These are phyloP conservation scores for Sthenelais limicola DNA, from an alignment of 2,888 invertebrate species.

Conservation along the genomic window DNA sequence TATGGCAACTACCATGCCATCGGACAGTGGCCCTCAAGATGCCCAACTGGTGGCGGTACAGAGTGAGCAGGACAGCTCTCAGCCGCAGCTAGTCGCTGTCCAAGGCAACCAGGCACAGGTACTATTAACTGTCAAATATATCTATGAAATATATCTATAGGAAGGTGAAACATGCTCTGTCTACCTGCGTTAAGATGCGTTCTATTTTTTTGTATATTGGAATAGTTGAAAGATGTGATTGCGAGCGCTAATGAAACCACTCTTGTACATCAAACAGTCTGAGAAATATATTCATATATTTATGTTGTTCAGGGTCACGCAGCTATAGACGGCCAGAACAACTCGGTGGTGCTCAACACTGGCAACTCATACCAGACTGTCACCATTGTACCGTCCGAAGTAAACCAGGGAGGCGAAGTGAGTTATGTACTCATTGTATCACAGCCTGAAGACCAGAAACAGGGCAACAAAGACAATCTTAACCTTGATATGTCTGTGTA, in stretches of 20 bases:
- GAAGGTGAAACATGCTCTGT: no score
- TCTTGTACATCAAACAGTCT: no score
- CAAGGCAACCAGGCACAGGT: constrained; percentile 42
- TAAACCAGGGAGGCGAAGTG: constrained; percentile 84
- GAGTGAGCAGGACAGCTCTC: constrained; percentile 60
- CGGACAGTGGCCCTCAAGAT: constrained; percentile 31
- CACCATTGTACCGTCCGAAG: constrained; percentile 86
- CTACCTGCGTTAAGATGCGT: no score
- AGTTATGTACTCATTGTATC: constrained; percentile 89
- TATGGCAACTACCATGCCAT: constrained; percentile 52
- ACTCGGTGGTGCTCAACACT: constrained; percentile 65
- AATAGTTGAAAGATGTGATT: no score
- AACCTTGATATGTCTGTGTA: constrained; percentile 80
- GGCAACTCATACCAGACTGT: constrained; percentile 83
- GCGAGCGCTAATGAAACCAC: no score
- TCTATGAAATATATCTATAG: no score
- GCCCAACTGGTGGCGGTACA: constrained; percentile 60
- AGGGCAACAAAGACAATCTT: constrained; percentile 68
- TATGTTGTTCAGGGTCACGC: constrained; percentile 7
- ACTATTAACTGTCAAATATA: no score
- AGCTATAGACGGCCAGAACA: constrained; percentile 10
- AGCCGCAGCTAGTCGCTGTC: constrained; percentile 64
- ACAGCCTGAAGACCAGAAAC: constrained; percentile 76
- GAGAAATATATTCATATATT: no score
- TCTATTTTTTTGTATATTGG: no score